phyloP scores from a whole-genome alignment of 2,797 vertebrate species.

The Danio tinwini region DNA sequence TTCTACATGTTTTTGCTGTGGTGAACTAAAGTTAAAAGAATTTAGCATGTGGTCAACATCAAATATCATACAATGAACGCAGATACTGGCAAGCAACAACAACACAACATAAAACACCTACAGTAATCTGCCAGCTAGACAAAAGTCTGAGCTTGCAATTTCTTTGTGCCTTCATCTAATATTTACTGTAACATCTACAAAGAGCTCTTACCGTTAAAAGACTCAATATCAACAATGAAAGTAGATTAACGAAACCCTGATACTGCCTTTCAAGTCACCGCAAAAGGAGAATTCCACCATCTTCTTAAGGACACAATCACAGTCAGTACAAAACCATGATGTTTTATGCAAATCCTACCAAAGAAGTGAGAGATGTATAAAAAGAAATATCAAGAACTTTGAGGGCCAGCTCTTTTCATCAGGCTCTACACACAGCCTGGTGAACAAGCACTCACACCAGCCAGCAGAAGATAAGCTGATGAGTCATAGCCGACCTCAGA shows the following conservation, averaged over 20 bases:
- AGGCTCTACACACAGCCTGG: constrained; percentile 23
- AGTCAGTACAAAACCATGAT: neutral
- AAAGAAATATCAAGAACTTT: constrained; percentile 33
- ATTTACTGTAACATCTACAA: neutral
- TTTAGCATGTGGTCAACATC: neutral
- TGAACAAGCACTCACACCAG: constrained; percentile 25
- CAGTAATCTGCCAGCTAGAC: neutral
- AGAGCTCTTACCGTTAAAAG: constrained; percentile 5
- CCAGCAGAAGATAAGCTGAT: constrained; percentile 38
- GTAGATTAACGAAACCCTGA: constrained; percentile 12
- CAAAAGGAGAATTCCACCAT: neutral
- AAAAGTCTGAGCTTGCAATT: neutral
- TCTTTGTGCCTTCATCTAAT: neutral
- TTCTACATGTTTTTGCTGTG: neutral
- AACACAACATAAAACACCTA: neutral
- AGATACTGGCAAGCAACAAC: neutral
- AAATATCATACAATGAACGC: neutral
- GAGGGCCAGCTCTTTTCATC: constrained; percentile 27
- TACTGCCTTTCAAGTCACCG: constrained; percentile 7
- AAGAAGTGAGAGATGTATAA: neutral
- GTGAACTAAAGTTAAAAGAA: neutral
- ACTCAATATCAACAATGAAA: constrained; percentile 1
- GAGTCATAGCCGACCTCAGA: constrained; percentile 54
- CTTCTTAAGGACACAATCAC: neutral
- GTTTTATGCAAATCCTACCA: constrained; percentile 11